Conservation (phyloP, 2,888 invertebrate species). For the Pherbina coryleti region DNA sequence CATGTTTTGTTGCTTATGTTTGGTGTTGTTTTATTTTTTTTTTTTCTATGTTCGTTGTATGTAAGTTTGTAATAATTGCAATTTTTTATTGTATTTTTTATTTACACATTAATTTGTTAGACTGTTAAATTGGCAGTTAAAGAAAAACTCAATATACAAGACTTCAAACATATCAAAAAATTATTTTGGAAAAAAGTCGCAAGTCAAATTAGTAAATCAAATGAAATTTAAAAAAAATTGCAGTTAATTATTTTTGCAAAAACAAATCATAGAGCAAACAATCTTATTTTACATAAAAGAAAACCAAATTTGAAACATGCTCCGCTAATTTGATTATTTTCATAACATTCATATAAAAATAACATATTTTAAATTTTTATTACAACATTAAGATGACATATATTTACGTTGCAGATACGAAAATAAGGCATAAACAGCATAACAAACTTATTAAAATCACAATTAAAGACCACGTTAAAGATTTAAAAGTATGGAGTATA, state of each 20-base stretch:
- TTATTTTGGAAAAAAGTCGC: slow-evolving; percentile 14
- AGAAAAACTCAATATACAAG: neutral
- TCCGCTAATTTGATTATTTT: slow-evolving; percentile 24
- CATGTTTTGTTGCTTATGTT: neutral
- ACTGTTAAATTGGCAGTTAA: slow-evolving; percentile 44
- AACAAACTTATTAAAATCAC: slow-evolving; percentile 60
- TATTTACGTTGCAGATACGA: slow-evolving; percentile 8
- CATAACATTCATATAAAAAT: neutral
- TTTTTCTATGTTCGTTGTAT: too few species aligned
- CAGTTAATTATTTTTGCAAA: slow-evolving; percentile 17
- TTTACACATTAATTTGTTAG: slow-evolving; percentile 45
- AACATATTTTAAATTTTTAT: too few species aligned
- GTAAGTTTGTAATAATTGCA: neutral
- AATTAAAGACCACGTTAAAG: slow-evolving; percentile 56
- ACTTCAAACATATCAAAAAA: neutral
- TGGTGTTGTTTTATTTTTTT: neutral
- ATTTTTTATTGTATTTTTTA: slow-evolving; percentile 39
- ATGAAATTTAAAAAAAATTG: slow-evolving; percentile 25
- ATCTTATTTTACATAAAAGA: slow-evolving; percentile 42
- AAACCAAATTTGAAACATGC: slow-evolving; percentile 40
- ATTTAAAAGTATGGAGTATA: neutral
- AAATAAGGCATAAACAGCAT: slow-evolving; percentile 60
- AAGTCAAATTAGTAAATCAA: slow-evolving; percentile 1
- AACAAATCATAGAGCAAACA: slow-evolving; percentile 41
- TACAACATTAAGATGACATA: slow-evolving; percentile 12